Base-by-base conservation (phyloP, 2,797 vertebrate genomes). In the Gymnodraco acuticeps region DNA sequence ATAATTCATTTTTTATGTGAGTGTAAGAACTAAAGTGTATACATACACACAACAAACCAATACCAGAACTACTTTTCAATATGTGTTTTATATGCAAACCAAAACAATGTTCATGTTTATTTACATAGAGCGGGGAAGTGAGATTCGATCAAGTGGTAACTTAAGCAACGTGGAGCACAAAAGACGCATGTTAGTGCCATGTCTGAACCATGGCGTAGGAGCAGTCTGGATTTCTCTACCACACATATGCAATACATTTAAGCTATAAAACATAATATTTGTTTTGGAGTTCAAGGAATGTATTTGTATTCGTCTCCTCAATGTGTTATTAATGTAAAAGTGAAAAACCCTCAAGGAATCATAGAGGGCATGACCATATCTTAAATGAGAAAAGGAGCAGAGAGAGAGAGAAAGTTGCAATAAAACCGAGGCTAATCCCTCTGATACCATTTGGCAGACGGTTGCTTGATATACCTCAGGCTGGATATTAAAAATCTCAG, bases 401-500 rank as follows among this genome's bases (percentile, higher is more conserved):
- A 59, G 31, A 74, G 63, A 64, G 70, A 64, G 70, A 83, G 80
- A 89, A 89, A 87, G 86, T 86, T 83, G 89, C 82, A 92, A 93
- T 93, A 90, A 92, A 93, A 90, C 59, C 70, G 16, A 82, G 93
- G 84, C 88, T 90, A 94, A 92, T 94, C 88, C 90, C 92, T 85
- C 27, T 86, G 89, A 91, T 89, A 83, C 63, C 81, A 83, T 89
- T 92, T 90, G 88, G 85, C 89, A 92, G 92, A 87, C 80, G 68
- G 51, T 64, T 71, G 84, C 81, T 90, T 92, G 91, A 92, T 92
- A 90, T 79, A 91, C 92, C 89, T 91, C 88, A 66, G 88, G 90
- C 90, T 92, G 87, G 89, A 93, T 93, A 93, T 94, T 94, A 93
- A 94, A 93, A 89, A 91, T 85, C 89, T 91, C 88, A 81, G 85